Evolutionary conservation across 2,113 vertebrate species (phyloP).

Genomic region (Amazona vittata): DNA sequence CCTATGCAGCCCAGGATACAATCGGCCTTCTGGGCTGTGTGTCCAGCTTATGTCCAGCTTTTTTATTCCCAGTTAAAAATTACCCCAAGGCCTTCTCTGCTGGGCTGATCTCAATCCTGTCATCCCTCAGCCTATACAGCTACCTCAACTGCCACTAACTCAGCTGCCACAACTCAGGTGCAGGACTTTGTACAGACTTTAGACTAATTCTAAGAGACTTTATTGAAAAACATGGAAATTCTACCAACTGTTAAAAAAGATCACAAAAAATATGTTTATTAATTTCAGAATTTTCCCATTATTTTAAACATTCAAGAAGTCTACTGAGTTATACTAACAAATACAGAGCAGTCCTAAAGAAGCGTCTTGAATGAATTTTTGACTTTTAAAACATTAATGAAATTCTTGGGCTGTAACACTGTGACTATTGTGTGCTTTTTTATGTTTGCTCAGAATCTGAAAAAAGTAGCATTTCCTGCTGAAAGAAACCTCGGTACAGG

Average conservation of each 20-base stretch:
- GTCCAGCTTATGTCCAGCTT: background rate
- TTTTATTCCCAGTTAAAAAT: background rate
- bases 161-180: background rate
- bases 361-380: background rate
- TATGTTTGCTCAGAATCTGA: background rate
- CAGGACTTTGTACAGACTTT: background rate
- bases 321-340: background rate
- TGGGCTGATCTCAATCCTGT: background rate
- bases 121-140: background rate
- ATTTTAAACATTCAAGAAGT: background rate
- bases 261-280: background rate
- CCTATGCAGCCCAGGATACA: background rate
- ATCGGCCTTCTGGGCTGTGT: background rate
- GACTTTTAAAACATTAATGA: background rate
- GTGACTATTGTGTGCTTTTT: background rate
- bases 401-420: background rate
- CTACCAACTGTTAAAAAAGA: background rate
- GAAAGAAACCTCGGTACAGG: background rate
- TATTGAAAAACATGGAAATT: background rate
- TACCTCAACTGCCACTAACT: background rate
- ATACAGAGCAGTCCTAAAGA: background rate
- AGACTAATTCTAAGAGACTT: background rate
- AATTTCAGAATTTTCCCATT: background rate
- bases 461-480: background rate
- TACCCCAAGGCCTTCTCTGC: background rate